Evolutionary conservation across 2,888 invertebrate species (phyloP).

Genomic region (Emmelina monodactyla): DNA sequence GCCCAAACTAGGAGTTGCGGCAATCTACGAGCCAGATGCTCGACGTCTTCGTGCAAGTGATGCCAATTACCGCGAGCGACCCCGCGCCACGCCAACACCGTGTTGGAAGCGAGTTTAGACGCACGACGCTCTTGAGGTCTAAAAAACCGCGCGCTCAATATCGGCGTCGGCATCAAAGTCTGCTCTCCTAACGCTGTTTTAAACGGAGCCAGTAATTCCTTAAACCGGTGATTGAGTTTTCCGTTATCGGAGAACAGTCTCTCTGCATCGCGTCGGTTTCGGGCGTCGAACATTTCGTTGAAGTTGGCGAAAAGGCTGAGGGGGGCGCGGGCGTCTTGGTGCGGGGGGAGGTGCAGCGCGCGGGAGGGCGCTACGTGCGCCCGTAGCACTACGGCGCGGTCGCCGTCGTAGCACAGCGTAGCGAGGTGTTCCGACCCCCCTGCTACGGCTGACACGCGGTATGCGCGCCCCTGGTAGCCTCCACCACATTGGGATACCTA

Average conservation of each 20-base stretch:
- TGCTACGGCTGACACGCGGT: conserved; percentile 24
- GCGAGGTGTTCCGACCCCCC: conserved; percentile 35
- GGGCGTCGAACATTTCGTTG: conserved; percentile 53
- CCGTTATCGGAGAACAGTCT: conserved; percentile 42
- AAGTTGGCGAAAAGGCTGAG: conserved; percentile 52
- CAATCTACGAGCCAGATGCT: conserved; percentile 17
- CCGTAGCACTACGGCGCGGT: conserved; percentile 28
- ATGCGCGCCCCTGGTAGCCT: conserved; percentile 47
- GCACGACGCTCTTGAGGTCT: conserved; percentile 39
- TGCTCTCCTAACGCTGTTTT: conserved; percentile 35
- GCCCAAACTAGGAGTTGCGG: conserved; percentile 27
- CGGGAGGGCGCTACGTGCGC: conserved; percentile 25
- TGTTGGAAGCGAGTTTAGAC: conserved; percentile 43
- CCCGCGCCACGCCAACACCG: conserved; percentile 40
- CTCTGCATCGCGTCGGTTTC: conserved; percentile 37
- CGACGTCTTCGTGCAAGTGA: conserved; percentile 40
- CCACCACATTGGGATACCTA: conserved; percentile 39
- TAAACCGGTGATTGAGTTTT: conserved; percentile 33
- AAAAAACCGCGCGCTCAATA: conserved; percentile 39
- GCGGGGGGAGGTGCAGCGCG: conserved; percentile 26
- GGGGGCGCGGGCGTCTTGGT: conserved; percentile 28
- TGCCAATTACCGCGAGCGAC: conserved; percentile 40
- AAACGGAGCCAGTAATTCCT: conserved; percentile 35
- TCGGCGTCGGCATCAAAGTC: conserved; percentile 28
- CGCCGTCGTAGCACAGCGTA: conserved; percentile 42